Conservation (phyloP, 2,888 invertebrate genomes). For the Dynastes grantii region DNA sequence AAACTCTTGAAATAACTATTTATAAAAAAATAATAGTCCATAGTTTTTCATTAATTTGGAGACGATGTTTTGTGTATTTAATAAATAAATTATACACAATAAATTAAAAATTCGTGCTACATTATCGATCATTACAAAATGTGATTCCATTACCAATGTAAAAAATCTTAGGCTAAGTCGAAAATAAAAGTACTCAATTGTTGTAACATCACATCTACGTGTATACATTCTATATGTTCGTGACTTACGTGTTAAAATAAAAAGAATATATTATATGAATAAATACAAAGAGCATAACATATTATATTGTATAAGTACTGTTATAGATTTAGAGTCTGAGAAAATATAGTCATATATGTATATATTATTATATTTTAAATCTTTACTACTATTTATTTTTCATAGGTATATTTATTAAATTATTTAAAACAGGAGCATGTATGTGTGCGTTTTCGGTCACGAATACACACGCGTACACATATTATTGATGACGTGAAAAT, state of each 20-base stretch:
- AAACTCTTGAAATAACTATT: too few relatives aligned
- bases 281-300: conserved; percentile 37
- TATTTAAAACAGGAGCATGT: conserved; percentile 47
- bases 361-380: conserved; percentile 57
- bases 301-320: conserved; percentile 61
- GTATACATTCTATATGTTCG: conserved; percentile 59
- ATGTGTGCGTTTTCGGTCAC: background rate
- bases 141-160: conserved; percentile 61
- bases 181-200: conserved; percentile 54
- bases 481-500: conserved; percentile 40
- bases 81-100: background rate
- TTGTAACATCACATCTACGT: conserved; percentile 55
- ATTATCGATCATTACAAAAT: conserved; percentile 55
- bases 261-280: conserved; percentile 48
- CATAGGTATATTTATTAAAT: conserved; percentile 54
- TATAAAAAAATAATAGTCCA: too few relatives aligned
- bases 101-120: conserved; percentile 39
- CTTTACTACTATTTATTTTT: conserved; percentile 56
- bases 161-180: conserved; percentile 48
- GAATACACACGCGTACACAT: background rate
- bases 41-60: background rate
- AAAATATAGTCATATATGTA: conserved; percentile 59
- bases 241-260: conserved; percentile 57
- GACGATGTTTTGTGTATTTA: background rate
- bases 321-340: conserved; percentile 62